These are phyloP conservation scores for Drosophila nigromelanica DNA, from an alignment of 1,140 invertebrate species.

Conservation along the genomic window DNA sequence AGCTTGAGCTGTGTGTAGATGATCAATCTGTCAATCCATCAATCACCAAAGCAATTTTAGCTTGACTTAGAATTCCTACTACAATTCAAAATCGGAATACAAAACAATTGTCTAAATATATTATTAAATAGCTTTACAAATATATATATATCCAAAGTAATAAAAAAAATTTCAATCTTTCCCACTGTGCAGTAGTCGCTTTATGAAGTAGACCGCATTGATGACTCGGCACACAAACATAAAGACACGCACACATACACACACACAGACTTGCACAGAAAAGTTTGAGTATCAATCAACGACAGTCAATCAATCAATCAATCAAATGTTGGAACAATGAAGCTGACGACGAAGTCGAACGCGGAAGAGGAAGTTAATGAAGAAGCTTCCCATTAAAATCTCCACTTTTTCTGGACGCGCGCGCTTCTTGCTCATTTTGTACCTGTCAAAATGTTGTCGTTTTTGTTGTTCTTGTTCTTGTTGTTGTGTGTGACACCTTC, in stretches of 20 bases:
- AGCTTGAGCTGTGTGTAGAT: too few relatives aligned
- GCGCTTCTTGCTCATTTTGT: background rate
- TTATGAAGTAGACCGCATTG: constrained; percentile 49
- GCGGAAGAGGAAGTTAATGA: constrained; percentile 11
- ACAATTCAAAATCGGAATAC: too few relatives aligned
- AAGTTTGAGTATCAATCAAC: constrained; percentile 65
- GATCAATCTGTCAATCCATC: too few relatives aligned
- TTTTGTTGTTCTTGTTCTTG: background rate
- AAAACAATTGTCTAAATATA: too few relatives aligned
- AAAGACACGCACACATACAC: constrained; percentile 6
- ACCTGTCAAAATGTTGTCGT: constrained; percentile 12
- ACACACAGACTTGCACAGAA: constrained; percentile 15
- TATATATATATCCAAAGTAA: too few relatives aligned
- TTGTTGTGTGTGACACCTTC: constrained; percentile 10
- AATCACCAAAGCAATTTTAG: too few relatives aligned
- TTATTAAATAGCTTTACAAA: too few relatives aligned
- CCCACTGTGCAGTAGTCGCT: constrained; percentile 37
- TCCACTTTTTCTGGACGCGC: constrained; percentile 12
- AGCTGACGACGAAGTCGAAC: constrained; percentile 19
- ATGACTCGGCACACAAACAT: constrained; percentile 34
- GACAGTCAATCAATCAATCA: constrained; percentile 65
- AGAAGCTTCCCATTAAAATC: constrained; percentile 19
- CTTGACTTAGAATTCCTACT: too few relatives aligned
- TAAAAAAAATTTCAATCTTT: background rate
- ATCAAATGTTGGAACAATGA: constrained; percentile 55